Evolutionary conservation across 2,113 vertebrate species (phyloP), one percentile per base, ranked within the genome.

Genomic region (Triplophysa siluroides): DNA sequence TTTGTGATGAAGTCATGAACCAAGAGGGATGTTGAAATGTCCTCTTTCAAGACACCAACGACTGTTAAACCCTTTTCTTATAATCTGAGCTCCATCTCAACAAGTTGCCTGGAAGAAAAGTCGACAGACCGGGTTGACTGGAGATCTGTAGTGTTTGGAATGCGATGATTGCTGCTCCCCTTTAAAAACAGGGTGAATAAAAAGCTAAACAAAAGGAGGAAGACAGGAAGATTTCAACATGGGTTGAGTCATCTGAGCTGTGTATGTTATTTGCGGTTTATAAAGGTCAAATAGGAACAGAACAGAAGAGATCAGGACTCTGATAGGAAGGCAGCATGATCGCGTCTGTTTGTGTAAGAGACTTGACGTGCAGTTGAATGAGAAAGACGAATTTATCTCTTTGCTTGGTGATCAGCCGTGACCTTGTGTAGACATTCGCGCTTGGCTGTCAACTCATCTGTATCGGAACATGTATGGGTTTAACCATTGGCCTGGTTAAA

Each of bases 121-220:
- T 78, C 47, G 89, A 86, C 78, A 80, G 84, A 92, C 92, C 76
- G 83, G 92, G 78, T 79, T 0, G 85, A 85, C 90, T 81, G n/a
- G 83, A 84, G 84, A 79, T 70, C 85, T 63, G 23, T 26, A 68
- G 78, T 77, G 19, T 9, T 67, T 83, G 85, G 85, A 91, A 91
- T 92, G 85, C 83, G 79, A 87, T 89, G 89, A 87, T 90, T 58
- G 82, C 78, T 83, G 76, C 83, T 88, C 84, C 83, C 88, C 61
- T 84, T 80, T 62, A 24, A 69, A 81, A 80, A 75, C 54, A 80
- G 70, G 50, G 78, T 71, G 72, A 73, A 68, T 67, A 54, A 58
- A 62, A 82, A 71, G 45, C 41, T 38, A 26, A 77, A 33, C 29
- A 82, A 78, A 67, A 81, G 80, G 33, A 71, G 61, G 47, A 76